phyloP scores from a whole-genome alignment of 2,888 invertebrate species.

The Rhagonycha fulva region DNA sequence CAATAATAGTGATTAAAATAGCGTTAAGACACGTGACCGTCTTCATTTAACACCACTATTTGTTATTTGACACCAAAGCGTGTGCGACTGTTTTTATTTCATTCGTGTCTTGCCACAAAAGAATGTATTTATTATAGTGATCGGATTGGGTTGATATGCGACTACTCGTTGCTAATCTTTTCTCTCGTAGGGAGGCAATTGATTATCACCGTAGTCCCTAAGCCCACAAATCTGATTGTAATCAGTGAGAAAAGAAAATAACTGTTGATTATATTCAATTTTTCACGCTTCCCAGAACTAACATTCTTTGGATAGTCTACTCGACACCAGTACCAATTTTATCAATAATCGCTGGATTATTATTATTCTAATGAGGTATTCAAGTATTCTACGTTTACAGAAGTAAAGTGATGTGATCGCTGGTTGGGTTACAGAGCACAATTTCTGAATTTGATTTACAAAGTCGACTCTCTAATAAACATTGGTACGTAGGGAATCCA shows the following conservation, averaged over 20 bases:
- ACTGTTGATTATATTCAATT: conserved; percentile 30
- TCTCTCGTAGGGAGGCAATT: conserved; percentile 36
- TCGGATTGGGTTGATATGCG: conserved; percentile 46
- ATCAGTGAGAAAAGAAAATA: conserved; percentile 34
- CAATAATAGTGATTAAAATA: conserved; percentile 32
- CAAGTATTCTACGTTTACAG: background rate
- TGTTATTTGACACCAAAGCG: conserved; percentile 51
- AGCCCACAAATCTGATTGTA: conserved; percentile 41
- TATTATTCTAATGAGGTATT: background rate
- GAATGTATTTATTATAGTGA: conserved; percentile 46
- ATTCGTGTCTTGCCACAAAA: conserved; percentile 52
- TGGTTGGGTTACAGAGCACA: too few species aligned
- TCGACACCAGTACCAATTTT: background rate
- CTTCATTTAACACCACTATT: conserved; percentile 36
- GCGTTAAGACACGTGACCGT: conserved; percentile 30
- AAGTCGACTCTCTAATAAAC: too few species aligned
- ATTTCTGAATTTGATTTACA: too few species aligned
- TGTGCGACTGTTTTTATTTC: conserved; percentile 53
- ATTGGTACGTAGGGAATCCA: too few species aligned
- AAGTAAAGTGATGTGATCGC: too few species aligned
- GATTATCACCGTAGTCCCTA: conserved; percentile 37
- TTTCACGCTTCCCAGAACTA: conserved; percentile 22
- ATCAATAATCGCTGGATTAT: background rate
- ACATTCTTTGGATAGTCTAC: conserved; percentile 6
- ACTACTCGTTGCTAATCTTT: conserved; percentile 39